Conservation (phyloP, 2,888 invertebrate genomes). For the Cyclophora albipunctata region DNA sequence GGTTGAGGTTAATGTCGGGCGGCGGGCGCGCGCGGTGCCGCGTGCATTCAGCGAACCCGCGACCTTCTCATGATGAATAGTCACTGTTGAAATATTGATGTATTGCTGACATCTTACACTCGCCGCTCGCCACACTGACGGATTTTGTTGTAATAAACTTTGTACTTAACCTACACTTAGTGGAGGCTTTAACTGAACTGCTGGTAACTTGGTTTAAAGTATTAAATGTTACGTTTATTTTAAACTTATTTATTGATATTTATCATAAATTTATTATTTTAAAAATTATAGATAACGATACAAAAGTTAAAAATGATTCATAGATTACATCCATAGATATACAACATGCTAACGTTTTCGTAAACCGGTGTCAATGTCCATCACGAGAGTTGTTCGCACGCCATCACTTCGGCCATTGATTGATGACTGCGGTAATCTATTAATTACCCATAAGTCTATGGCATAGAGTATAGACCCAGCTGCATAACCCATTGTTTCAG, state of each 20-base stretch:
- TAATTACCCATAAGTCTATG: constrained; percentile 63
- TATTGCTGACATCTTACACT: constrained; percentile 20
- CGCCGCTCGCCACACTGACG: constrained; percentile 20
- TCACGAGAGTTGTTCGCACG: constrained; percentile 13
- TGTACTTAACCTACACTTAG: constrained; percentile 4
- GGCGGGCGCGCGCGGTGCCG: constrained; percentile 6
- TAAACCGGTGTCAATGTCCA: constrained; percentile 18
- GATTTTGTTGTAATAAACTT: constrained; percentile 21
- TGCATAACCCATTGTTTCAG: constrained; percentile 61
- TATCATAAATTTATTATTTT: no score
- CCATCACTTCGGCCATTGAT: constrained; percentile 39
- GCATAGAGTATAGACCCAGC: constrained; percentile 20
- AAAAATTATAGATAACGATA: no score
- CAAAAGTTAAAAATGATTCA: no score
- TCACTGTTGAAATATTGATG: constrained; percentile 31
- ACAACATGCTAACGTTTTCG: not conserved
- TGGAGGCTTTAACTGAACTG: not conserved
- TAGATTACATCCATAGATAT: no score
- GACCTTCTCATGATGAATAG: constrained; percentile 40
- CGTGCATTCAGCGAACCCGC: constrained; percentile 14
- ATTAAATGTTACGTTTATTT: no score
- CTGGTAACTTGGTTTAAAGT: not conserved
- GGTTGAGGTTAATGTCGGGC: no score
- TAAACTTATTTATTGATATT: no score
- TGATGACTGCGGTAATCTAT: constrained; percentile 58